These are phyloP conservation scores for Melitaea cinxia DNA, from an alignment of 1,140 invertebrate genomes.

Conservation along the genomic window DNA sequence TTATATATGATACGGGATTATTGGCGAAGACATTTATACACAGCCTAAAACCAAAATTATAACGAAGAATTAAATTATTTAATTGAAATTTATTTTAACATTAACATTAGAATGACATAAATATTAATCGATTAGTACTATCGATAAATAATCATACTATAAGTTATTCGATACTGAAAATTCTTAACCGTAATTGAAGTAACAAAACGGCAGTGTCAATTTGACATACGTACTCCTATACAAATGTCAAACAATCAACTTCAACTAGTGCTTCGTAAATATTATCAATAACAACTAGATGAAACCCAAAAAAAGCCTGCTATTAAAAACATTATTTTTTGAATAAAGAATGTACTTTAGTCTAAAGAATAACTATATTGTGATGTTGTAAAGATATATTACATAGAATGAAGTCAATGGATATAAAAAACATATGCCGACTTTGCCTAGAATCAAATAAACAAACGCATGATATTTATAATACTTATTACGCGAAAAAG, in stretches of 20 bases:
- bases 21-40: too few relatives aligned
- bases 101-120: too few relatives aligned
- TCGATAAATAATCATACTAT: too few relatives aligned
- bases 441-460: conserved; percentile 59
- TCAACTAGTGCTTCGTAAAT: not conserved
- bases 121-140: too few relatives aligned
- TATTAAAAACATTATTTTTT: not conserved
- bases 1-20: not conserved
- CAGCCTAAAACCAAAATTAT: too few relatives aligned
- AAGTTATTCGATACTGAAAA: too few relatives aligned
- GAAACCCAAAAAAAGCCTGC: too few relatives aligned
- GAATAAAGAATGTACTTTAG: not conserved
- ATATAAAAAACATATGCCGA: conserved; percentile 64
- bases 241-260: not conserved
- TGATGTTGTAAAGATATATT: not conserved
- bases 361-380: not conserved
- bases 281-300: not conserved
- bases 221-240: not conserved
- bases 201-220: too few relatives aligned
- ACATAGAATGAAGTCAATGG: conserved; percentile 39
- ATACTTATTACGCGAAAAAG: conserved; percentile 59
- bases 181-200: too few relatives aligned
- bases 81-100: too few relatives aligned
- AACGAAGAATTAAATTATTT: too few relatives aligned
- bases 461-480: conserved; percentile 63